Evolutionary conservation across 2,888 invertebrate species (phyloP).

Genomic region (Hirtodrosophila alboralis): DNA sequence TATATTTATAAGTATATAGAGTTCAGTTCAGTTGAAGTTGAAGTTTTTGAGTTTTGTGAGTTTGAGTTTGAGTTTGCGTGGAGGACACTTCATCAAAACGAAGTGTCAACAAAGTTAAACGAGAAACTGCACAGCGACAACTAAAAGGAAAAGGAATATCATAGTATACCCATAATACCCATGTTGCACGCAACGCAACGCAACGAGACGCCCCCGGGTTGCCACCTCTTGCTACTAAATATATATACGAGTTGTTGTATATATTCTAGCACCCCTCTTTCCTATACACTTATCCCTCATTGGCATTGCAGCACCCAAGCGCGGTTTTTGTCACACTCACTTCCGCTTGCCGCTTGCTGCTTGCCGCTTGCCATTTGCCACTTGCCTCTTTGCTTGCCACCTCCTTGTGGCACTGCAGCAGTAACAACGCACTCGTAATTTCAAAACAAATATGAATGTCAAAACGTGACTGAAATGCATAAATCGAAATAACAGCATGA

Average conservation of each 20-base stretch:
- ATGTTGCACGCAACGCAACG: constrained; percentile 54
- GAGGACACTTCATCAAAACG: constrained; percentile 66
- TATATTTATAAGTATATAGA: no score
- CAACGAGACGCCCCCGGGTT: no score
- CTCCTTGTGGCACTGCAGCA: constrained; percentile 4
- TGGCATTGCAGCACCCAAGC: constrained; percentile 34
- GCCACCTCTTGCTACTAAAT: no score
- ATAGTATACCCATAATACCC: constrained; percentile 50
- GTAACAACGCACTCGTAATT: constrained; percentile 44
- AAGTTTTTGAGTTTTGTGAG: constrained; percentile 6
- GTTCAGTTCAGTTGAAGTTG: constrained; percentile 12
- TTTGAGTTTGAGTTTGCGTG: constrained; percentile 2
- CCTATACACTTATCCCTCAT: constrained; percentile 18
- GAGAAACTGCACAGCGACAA: constrained; percentile 57
- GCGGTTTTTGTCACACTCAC: constrained; percentile 27
- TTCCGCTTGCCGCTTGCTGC: background rate
- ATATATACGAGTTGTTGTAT: no score
- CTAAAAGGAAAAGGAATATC: constrained; percentile 38
- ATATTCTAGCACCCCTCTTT: background rate
- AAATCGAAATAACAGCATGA: constrained; percentile 29
- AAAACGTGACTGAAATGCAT: constrained; percentile 79
- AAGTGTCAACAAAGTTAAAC: constrained; percentile 75
- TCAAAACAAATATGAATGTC: constrained; percentile 72
- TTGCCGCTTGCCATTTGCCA: constrained; percentile 3
- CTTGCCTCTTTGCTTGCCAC: no score